Evolutionary conservation across 2,797 vertebrate genomes (phyloP).

Genomic region (Chiloscyllium punctatum): DNA sequence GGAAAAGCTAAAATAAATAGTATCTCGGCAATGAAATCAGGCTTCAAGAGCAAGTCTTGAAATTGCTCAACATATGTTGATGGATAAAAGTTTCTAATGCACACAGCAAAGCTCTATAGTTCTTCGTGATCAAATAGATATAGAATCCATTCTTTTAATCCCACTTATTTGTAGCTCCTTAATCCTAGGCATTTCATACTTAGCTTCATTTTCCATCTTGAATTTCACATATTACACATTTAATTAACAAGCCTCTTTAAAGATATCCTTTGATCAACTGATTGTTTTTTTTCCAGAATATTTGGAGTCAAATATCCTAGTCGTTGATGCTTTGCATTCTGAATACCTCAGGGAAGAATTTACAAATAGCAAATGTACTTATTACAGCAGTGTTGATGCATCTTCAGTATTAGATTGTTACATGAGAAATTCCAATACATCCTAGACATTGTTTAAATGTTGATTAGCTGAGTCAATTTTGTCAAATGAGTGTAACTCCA

Average conservation of each 20-base stretch:
- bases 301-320: not conserved
- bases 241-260: not conserved
- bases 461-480: not conserved
- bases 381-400: not conserved
- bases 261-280: not conserved
- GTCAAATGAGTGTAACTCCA: not conserved
- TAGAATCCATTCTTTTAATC: not conserved
- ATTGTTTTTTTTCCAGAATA: not conserved
- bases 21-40: not conserved
- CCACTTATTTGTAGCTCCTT: not conserved
- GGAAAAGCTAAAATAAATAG: not conserved
- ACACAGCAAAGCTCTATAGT: not conserved
- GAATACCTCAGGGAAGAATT: not conserved
- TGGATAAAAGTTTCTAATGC: not conserved
- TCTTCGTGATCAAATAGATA: not conserved
- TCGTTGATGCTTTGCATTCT: not conserved
- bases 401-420: too few relatives aligned
- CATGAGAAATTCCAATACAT: not conserved
- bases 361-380: not conserved
- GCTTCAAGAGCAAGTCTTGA: not conserved
- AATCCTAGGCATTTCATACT: not conserved
- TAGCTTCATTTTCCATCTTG: not conserved
- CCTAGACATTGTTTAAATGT: not conserved
- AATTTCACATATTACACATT: not conserved
- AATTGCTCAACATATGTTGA: not conserved